These are phyloP conservation scores for Pogonognathellus flavescens DNA, from an alignment of 1,140 invertebrate genomes.

Conservation along the genomic window DNA sequence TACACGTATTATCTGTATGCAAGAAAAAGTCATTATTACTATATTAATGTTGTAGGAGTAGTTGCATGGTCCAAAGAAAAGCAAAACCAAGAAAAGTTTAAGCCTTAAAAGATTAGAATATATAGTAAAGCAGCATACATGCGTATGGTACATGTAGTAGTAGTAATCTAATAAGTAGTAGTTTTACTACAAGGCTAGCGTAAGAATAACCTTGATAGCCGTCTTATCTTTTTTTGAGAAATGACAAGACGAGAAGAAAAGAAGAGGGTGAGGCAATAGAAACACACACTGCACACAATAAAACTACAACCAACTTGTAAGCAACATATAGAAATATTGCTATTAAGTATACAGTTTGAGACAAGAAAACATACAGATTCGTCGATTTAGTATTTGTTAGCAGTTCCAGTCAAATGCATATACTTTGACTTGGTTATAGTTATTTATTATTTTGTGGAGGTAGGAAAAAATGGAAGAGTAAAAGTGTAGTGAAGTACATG, in stretches of 20 bases:
- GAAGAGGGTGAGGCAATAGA: conserved; percentile 28
- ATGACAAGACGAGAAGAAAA: conserved; percentile 34
- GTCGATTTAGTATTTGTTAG: too few species aligned
- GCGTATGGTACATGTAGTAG: neutral
- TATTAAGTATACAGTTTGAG: too few species aligned
- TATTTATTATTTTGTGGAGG: too few species aligned
- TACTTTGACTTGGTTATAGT: too few species aligned
- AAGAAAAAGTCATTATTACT: too few species aligned
- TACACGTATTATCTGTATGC: too few species aligned
- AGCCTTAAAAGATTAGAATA: neutral
- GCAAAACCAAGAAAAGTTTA: neutral
- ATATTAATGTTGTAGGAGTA: neutral
- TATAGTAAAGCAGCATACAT: neutral
- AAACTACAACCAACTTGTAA: neutral
- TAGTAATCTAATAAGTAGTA: neutral
- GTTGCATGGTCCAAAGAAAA: neutral
- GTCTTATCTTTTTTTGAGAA: conserved; percentile 46
- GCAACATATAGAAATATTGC: neutral
- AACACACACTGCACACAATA: neutral
- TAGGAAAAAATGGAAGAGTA: neutral
- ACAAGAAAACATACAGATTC: too few species aligned
- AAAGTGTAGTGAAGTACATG: neutral
- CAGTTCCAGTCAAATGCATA: too few species aligned
- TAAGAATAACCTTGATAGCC: conserved; percentile 32
- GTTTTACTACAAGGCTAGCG: neutral